Evolutionary conservation across 2,797 vertebrate genomes (phyloP).

Genomic region (Xiphorhynchus erythropygius): DNA sequence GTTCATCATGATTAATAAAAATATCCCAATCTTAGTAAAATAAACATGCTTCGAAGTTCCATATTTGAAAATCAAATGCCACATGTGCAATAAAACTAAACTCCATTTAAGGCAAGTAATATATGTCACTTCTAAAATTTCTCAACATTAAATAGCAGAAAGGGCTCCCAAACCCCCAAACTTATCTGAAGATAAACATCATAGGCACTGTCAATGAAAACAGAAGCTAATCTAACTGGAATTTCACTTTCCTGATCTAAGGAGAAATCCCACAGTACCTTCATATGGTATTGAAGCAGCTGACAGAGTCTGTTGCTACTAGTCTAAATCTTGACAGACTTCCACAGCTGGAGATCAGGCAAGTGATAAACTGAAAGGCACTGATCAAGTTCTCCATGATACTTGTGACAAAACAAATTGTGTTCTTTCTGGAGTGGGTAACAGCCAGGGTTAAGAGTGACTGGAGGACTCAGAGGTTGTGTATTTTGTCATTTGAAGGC

Average conservation of each 20-base stretch:
- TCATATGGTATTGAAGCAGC: neutral
- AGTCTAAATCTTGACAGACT: neutral
- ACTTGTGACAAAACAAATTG: neutral
- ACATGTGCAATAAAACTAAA: slow-evolving; percentile 36
- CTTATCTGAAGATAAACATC: slow-evolving; percentile 42
- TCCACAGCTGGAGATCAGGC: slow-evolving; percentile 12
- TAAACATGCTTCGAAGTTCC: slow-evolving; percentile 45
- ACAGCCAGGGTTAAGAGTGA: neutral
- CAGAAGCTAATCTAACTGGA: slow-evolving; percentile 35
- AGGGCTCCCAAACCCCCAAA: slow-evolving; percentile 22
- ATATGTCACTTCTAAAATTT: slow-evolving; percentile 1
- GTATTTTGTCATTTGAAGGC: neutral
- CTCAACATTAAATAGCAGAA: slow-evolving; percentile 33
- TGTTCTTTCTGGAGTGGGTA: slow-evolving; percentile 4
- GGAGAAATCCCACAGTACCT: slow-evolving; percentile 26
- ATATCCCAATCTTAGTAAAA: slow-evolving; percentile 50
- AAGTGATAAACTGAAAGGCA: slow-evolving; percentile 55
- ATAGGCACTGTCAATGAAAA: slow-evolving; percentile 57
- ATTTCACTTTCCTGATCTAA: slow-evolving; percentile 36
- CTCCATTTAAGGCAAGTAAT: slow-evolving; percentile 54
- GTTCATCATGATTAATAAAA: slow-evolving; percentile 45
- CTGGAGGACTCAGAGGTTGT: neutral
- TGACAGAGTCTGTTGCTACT: neutral
- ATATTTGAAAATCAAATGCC: slow-evolving; percentile 53
- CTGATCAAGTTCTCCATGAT: neutral